Conservation (phyloP, 2,797 vertebrate genomes). For the Nannoperca obscura region DNA sequence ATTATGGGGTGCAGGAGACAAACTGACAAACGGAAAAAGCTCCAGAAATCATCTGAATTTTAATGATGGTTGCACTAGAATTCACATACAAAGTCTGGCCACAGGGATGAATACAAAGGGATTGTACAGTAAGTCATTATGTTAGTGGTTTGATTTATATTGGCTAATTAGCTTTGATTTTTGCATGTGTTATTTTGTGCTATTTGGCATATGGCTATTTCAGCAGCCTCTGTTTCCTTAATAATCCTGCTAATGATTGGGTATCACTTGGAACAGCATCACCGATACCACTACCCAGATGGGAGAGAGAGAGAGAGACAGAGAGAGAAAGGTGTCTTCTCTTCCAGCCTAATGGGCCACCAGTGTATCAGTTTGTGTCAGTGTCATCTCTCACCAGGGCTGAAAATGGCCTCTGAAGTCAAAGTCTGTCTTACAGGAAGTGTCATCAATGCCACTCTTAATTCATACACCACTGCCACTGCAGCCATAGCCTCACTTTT, state of each 20-base stretch:
- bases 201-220: constrained; percentile 35
- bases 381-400: constrained; percentile 78
- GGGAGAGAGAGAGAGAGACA: constrained; percentile 27
- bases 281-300: constrained; percentile 41
- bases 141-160: constrained; percentile 15
- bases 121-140: neutral
- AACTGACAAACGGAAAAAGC: constrained; percentile 35
- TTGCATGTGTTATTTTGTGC: neutral
- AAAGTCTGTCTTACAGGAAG: constrained; percentile 84
- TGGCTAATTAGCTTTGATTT: constrained; percentile 6
- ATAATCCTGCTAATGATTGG: constrained; percentile 62
- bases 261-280: constrained; percentile 47
- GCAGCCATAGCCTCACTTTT: constrained; percentile 49
- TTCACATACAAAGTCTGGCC: constrained; percentile 18
- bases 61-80: constrained; percentile 4
- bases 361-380: constrained; percentile 68
- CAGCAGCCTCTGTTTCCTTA: constrained; percentile 43
- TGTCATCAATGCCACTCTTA: constrained; percentile 82
- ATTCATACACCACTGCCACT: constrained; percentile 66
- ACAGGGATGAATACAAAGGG: neutral
- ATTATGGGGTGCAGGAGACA: constrained; percentile 66
- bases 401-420: constrained; percentile 83
- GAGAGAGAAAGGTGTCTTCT: constrained; percentile 56
- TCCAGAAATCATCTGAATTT: constrained; percentile 44
- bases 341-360: constrained; percentile 71